Evolutionary conservation across 2,888 invertebrate genomes (phyloP), one percentile per base, ranked within the genome.

Genomic region (Pharmacophagus antenor): DNA sequence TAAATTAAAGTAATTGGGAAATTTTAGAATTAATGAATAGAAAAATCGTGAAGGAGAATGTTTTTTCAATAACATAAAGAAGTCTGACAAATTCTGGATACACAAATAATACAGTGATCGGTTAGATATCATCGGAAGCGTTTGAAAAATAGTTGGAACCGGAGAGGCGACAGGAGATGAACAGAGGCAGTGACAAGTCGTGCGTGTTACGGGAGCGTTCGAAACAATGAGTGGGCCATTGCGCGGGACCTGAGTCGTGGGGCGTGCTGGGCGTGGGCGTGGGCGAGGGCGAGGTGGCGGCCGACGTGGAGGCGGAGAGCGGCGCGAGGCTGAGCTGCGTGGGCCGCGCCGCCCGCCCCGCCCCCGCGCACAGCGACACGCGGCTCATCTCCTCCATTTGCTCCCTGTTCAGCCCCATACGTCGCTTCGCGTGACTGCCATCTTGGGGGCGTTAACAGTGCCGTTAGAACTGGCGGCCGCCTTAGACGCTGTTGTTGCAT

Each of bases 401-500:
- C 78, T 91, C 91, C 79, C 89, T 85, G 85, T 90, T 91, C 84
- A 91, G 90, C 80, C 91, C 91, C 87, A 90, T 89, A 76, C 91
- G 89, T 85, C 90, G 80, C 86, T 90, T 91, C 90, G 88, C 86
- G 88, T 91, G 89, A 87, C 91, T 90, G 91, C 91, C 91, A 91
- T 91, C 91, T 91, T 91, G 80, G 83, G 77, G 84, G 51, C 82
- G 84, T 72, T 51, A 85, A 85, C 75, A 81, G 81, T 85, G 84
- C 84, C 73, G 84, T 88, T 88, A 87, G 80, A 80, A 73, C 76
- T 76, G 71, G 79, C 80, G 80, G 55, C 52, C 31, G 55, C 42
- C 61, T 66, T 73, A 75, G 76, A 77, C 67, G 70, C 76, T 74
- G 70, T 67, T 62, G 67, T 72, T 70, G 51, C 60, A 55, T 56